Evolutionary conservation across 2,113 vertebrate species (phyloP).

Genomic region (Rhagologus leucostigma): DNA sequence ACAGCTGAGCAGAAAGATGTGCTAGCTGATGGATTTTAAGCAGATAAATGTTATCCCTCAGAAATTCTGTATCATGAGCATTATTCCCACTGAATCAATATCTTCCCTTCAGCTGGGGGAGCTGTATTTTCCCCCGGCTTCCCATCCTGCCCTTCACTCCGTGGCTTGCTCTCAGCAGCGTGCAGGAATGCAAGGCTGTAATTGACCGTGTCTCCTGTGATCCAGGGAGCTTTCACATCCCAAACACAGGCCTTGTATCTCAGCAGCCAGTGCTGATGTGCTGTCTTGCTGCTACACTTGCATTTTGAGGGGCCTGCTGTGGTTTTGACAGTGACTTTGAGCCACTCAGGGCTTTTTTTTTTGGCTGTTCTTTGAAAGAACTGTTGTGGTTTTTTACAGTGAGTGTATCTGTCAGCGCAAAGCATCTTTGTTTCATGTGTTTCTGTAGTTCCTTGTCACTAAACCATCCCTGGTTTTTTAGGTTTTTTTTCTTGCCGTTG

Average conservation of each 20-base stretch:
- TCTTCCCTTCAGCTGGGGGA: neutral
- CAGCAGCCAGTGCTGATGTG: neutral
- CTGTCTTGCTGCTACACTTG: neutral
- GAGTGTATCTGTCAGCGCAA: neutral
- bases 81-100: neutral
- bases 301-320: neutral
- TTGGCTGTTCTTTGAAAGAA: neutral
- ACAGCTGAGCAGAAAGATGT: neutral
- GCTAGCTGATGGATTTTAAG: neutral
- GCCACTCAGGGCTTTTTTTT: neutral
- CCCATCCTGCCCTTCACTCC: neutral
- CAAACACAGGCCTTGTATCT: neutral
- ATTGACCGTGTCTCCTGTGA: neutral
- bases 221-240: neutral
- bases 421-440: neutral
- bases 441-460: neutral
- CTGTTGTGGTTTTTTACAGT: neutral
- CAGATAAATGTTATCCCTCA: neutral
- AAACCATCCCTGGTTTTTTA: neutral
- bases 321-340: neutral
- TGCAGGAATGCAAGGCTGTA: neutral
- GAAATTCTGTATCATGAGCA: neutral
- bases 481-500: fast-evolving
- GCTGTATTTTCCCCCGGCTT: neutral
- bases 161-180: neutral